Base-by-base conservation (phyloP, 2,888 invertebrate genomes). In the Lissonota sp. region DNA sequence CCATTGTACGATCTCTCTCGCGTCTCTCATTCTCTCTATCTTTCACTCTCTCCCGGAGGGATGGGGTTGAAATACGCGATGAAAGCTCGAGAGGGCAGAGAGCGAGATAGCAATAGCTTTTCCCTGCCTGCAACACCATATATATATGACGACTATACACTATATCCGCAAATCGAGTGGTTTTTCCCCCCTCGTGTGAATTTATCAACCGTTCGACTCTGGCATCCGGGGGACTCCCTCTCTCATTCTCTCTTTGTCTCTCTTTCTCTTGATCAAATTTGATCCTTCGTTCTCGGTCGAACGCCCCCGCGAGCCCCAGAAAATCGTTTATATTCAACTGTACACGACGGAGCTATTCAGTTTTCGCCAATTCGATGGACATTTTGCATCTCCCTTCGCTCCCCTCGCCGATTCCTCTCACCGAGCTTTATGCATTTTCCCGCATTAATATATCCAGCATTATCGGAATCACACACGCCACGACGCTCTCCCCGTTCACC, bases 391-490 rank as follows among this genome's bases (percentile, higher is more conserved):
- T 7, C 63, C 40, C 81, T 83, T 79, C 82, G 81, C 78, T 80
- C 82, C 76, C 26, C 26, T 26, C 26, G 26, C 78, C 80, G 57
- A 67, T 79, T 83, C 82, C 80, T 83, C 67, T 82, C 82, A 70
- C 80, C 82, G 84, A 83, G 84, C 79, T 84, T 87, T 86, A 86
- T 87, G 85, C 87, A 88, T 87, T 88, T 86, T 85, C 81, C 80
- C 85, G 85, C 84, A 87, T 87, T 86, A 87, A 87, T 88, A 87
- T 84, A 85, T 85, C 85, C 83, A 85, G 85, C 88, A 87, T 88
- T 87, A 88, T 88, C 87, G 86, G 84, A 88, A 88, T 88, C 88
- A 88, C 78, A 26, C 26, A 84, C 83, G 82, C 66, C 69, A 80
- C 73, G 82, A 71, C 81, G 85, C 79, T 85, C 83, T 87, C 42